A percentile compares a stretch with the other conserved stretches of the same genome.
Evolutionary conservation across 2,113 vertebrate genomes (phyloP).

Genomic region (Fregata magnificens): DNA sequence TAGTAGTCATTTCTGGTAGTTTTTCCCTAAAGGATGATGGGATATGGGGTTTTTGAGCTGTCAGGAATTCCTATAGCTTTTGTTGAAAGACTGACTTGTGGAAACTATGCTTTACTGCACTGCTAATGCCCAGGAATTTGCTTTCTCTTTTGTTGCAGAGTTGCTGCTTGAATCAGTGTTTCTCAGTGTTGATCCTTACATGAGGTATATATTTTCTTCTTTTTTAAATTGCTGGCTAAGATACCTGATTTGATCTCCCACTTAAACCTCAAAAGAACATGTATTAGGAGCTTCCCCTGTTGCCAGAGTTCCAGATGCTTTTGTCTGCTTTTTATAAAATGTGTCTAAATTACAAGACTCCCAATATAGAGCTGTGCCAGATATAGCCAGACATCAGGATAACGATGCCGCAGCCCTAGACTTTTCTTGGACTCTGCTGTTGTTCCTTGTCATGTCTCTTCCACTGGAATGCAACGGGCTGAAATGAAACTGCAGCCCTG

Average conservation of each 20-base stretch:
- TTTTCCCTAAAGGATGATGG: not conserved
- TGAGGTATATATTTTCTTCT: slow-evolving; percentile 78
- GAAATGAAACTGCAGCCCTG: not conserved
- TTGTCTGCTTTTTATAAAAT: not conserved
- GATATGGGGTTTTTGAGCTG: not conserved
- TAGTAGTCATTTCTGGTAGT: not conserved
- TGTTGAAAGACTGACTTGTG: not conserved
- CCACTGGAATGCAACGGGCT: not conserved
- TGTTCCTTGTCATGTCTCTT: not conserved
- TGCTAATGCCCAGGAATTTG: not conserved
- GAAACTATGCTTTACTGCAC: not conserved
- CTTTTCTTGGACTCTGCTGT: not conserved
- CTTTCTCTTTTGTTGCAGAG: slow-evolving; percentile 73
- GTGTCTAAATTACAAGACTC: not conserved
- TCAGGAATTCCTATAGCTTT: not conserved
- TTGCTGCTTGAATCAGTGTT: slow-evolving; percentile 86
- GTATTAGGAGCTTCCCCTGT: not conserved
- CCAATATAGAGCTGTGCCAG: not conserved
- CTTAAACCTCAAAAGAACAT: not conserved
- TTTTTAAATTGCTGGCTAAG: not conserved
- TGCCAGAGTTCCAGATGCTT: not conserved
- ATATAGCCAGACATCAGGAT: not conserved
- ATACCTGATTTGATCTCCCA: not conserved
- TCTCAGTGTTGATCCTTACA: slow-evolving; percentile 89
- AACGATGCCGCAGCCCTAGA: not conserved